Evolutionary conservation across 2,888 invertebrate species (phyloP), one percentile per base, ranked within the genome.

Genomic region (Lepidonotus clava): DNA sequence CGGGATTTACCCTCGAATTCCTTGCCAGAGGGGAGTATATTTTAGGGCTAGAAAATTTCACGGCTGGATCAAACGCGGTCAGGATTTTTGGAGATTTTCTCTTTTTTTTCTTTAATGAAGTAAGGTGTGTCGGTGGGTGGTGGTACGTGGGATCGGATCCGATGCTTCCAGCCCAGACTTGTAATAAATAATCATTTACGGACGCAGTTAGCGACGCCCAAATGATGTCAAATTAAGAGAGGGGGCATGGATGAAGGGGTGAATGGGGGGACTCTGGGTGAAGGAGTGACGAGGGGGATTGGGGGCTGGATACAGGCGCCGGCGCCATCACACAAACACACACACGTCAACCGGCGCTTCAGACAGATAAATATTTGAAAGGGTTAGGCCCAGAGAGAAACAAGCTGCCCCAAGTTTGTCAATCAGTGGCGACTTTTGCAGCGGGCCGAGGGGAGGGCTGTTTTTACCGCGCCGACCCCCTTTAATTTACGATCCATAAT

Each of bases 401-500:
- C 66, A 71, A 34, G 34, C 71, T n/a, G 1, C 71, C 66, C 24
- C 66, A 34, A 38, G 71, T 71, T 34, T 71, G 71, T 71, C 71
- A 71, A 71, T 71, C 71, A 71, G 71, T 1, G 36, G 11, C 36
- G 71, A 71, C 71, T 71, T 71, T 71, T 71, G 36, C 36, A 71
- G 71, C 38, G 36, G 38, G 36, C n/a, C 71, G 36, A 21, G 18
- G 71, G 71, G 36, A 71, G 71, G n/a, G n/a, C 71, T 0, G 71
- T 71, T 71, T 71, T 71, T 71, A 38, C n/a, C 36, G 34, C 36
- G 0, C 14, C 36, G 71, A 11, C 71, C 71, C 38, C 11, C 71
- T 71, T 71, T 71, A 71, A 71, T 71, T 71, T 71, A 36, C 71
- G 38, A 71, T 71, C 71, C 14, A 71, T 71, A 71, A 71, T 71